These are phyloP conservation scores for Pteropus alecto DNA, from an alignment of 2,113 vertebrate species.

Conservation along the genomic window DNA sequence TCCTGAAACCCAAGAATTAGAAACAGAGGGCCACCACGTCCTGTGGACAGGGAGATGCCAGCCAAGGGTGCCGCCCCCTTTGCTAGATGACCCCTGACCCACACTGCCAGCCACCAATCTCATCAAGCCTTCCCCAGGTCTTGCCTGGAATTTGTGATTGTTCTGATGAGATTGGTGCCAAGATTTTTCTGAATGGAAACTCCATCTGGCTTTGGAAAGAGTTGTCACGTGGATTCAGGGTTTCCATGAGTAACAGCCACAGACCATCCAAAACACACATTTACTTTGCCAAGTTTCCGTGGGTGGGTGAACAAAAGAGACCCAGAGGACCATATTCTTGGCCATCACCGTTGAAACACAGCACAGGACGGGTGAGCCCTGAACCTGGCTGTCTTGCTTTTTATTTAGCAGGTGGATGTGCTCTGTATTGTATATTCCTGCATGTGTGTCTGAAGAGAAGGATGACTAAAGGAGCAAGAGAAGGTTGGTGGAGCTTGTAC, in stretches of 20 bases:
- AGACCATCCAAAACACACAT: slow-evolving; percentile 58
- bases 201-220: slow-evolving; percentile 69
- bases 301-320: slow-evolving; percentile 45
- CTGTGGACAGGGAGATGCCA: not conserved
- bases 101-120: not conserved
- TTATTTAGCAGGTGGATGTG: slow-evolving; percentile 52
- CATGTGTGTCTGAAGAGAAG: not conserved
- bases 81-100: not conserved
- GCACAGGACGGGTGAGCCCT: not conserved
- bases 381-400: not conserved
- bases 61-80: not conserved
- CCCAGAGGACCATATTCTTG: not conserved
- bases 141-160: slow-evolving; percentile 26
- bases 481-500: not conserved
- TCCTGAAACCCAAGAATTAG: not conserved
- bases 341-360: not conserved
- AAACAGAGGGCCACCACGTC: not conserved
- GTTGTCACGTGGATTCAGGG: slow-evolving; percentile 58
- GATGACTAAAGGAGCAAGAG: not conserved
- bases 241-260: slow-evolving; percentile 74
- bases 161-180: slow-evolving; percentile 56
- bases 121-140: not conserved
- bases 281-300: slow-evolving; percentile 63
- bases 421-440: not conserved
- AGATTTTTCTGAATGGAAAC: slow-evolving; percentile 71